These are phyloP conservation scores for Laticauda colubrina DNA, from an alignment of 2,113 vertebrate genomes.

Conservation along the genomic window DNA sequence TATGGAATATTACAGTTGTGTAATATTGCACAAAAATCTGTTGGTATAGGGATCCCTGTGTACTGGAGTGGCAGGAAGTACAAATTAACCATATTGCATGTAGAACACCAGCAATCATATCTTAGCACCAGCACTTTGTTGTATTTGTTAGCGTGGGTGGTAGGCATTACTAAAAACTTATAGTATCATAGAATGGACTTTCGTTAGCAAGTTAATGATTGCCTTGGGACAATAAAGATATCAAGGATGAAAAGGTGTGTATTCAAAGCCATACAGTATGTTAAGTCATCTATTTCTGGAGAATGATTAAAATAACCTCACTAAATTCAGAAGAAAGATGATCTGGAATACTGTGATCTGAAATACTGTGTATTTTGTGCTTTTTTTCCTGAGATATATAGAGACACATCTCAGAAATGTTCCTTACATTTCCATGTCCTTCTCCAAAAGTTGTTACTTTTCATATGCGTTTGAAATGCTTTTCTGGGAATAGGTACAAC, in stretches of 20 bases:
- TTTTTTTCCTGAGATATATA: not conserved
- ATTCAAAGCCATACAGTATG: accelerated
- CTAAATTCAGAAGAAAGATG: not conserved
- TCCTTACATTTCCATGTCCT: not conserved
- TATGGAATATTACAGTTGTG: not conserved
- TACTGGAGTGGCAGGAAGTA: not conserved
- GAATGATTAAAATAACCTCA: not conserved
- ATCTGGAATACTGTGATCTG: no score
- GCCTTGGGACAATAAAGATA: not conserved
- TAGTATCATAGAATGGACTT: not conserved
- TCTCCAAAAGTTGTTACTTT: not conserved
- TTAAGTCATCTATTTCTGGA: not conserved
- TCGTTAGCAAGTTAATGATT: constrained; percentile 34
- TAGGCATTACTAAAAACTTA: not conserved
- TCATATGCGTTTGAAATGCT: not conserved
- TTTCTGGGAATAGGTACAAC: not conserved
- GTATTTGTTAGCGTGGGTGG: not conserved
- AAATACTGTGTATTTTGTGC: not conserved
- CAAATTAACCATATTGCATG: not conserved
- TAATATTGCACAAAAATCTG: not conserved
- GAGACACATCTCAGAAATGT: not conserved
- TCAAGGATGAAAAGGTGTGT: accelerated
- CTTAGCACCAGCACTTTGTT: not conserved
- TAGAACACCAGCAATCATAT: not conserved
- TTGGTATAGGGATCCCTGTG: not conserved